phyloP scores from a whole-genome alignment of 2,888 invertebrate species.

The Sceliomorpha sp. region DNA sequence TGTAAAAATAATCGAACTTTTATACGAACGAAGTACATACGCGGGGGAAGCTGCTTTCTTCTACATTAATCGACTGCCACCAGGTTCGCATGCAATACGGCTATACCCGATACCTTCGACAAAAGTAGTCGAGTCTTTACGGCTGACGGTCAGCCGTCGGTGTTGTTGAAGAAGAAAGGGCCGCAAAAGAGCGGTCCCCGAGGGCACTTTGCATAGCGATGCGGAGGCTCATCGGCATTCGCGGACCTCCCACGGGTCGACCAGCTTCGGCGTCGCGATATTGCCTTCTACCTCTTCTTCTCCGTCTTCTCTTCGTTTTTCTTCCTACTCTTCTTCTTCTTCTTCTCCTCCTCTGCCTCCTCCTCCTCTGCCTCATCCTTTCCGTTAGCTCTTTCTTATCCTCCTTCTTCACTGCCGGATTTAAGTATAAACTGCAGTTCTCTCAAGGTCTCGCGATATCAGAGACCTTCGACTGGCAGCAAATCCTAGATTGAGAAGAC shows the following conservation, averaged over 20 bases:
- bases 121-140: constrained; percentile 37
- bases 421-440: constrained; percentile 26
- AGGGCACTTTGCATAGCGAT: constrained; percentile 73
- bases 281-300: constrained; percentile 48
- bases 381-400: constrained; percentile 4
- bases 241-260: constrained; percentile 69
- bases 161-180: constrained; percentile 63
- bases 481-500: constrained; percentile 16
- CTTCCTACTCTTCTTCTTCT: constrained; percentile 39
- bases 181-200: constrained; percentile 60
- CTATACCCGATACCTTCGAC: constrained; percentile 37
- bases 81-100: constrained; percentile 11
- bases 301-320: constrained; percentile 33
- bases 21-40: no score
- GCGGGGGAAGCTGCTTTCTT: no score
- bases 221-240: constrained; percentile 66
- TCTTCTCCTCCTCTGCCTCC: constrained; percentile 39
- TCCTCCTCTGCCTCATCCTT: constrained; percentile 33
- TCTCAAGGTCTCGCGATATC: constrained; percentile 3
- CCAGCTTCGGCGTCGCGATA: constrained; percentile 60
- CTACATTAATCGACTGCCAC: no score
- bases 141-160: no score
- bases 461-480: constrained; percentile 2
- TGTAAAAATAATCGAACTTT: no score
- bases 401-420: constrained; percentile 32